Evolutionary conservation across 2,113 vertebrate genomes (phyloP).

Genomic region (Bubo scandiacus): DNA sequence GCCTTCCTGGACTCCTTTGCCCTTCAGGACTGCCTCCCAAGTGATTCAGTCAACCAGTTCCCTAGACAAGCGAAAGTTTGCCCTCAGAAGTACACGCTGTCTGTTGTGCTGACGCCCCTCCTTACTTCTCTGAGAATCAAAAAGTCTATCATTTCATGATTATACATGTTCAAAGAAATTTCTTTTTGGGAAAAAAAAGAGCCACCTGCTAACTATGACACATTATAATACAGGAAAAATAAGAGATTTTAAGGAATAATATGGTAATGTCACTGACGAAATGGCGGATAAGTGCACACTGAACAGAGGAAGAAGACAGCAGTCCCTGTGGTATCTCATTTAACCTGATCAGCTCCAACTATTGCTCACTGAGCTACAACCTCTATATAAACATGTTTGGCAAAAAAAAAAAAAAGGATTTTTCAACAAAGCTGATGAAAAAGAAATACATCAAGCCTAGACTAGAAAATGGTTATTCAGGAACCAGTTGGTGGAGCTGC

Average conservation of each 20-base stretch:
- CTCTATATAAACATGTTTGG: background rate
- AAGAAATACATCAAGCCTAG: background rate
- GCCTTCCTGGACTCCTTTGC: accelerated
- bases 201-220: background rate
- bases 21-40: background rate
- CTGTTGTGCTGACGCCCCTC: background rate
- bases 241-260: background rate
- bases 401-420: background rate
- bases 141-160: background rate
- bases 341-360: background rate
- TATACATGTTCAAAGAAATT: background rate
- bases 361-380: background rate
- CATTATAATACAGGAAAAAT: background rate
- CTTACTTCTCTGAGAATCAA: background rate
- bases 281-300: background rate
- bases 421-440: background rate
- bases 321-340: background rate
- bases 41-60: background rate
- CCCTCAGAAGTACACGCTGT: background rate
- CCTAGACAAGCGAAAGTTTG: background rate
- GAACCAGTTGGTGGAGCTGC: background rate
- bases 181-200: background rate
- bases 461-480: background rate
- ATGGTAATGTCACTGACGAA: background rate
- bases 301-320: background rate